Evolutionary conservation across 2,888 invertebrate species (phyloP), one percentile per base, ranked within the genome.

Genomic region (Perizoma affinitatum): DNA sequence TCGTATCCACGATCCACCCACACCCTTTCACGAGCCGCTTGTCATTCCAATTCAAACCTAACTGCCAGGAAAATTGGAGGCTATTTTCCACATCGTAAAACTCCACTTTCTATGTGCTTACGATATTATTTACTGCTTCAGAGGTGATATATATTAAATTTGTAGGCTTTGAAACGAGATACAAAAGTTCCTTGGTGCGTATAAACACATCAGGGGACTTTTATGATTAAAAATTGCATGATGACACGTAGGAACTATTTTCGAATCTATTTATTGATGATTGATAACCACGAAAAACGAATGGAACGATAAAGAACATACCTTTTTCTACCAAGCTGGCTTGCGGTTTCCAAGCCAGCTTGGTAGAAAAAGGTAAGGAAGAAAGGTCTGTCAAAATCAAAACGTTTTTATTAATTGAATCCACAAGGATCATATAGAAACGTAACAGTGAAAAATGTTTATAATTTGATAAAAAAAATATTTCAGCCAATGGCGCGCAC

Each of bases 61-160:
- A 66, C 67, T 43, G 8, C 11, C 36, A 51, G 66, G 68, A 72
- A 69, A 68, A 74, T 73, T 71, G 66, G 53, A 60, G 64, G 35
- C 33, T 56, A 61, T 67, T 68, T 72, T 65, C 61, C 58, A 59
- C 47, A 33, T 54, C 11, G 49, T 34, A 56, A 53, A 9, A 4
- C 11, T 11, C 9, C 45, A 62, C 68, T 68, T 67, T 68, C 70
- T 52, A 61, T 46, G 48, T 35, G 43, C 52, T 59, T 47, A 58
- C 6, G 7, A 36, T 57, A 54, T 58, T 52, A 62, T 55, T 63
- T 55, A 55, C 58, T 55, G 63, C 50, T 46, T 22, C 47, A 36
- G 46, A 54, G 42, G 33, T 58, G 46, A 58, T 53, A 33, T 33
- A 58, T 55, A 58, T 58, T 48, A 44, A 46, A 45, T 58, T 52